Evolutionary conservation across 2,113 vertebrate genomes (phyloP).

Genomic region (Pangasianodon hypophthalmus): DNA sequence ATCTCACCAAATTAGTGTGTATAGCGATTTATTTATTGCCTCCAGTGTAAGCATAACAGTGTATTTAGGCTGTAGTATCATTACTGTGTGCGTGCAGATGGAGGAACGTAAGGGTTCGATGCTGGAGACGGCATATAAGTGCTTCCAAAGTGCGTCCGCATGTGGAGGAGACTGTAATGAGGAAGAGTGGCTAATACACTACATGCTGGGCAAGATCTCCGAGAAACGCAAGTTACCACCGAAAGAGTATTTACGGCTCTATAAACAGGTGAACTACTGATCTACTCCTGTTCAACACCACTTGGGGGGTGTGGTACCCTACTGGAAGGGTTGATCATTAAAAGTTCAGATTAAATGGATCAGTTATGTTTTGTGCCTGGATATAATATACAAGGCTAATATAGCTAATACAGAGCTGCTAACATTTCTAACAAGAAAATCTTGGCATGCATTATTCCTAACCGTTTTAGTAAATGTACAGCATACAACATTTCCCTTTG

Average conservation of each 20-base stretch:
- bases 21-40: not conserved
- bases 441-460: not conserved
- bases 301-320: not conserved
- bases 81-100: constrained; percentile 76
- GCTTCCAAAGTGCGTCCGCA: constrained; percentile 86
- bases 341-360: not conserved
- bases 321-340: not conserved
- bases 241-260: constrained; percentile 84
- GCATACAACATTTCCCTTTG: not conserved
- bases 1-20: constrained; percentile 86
- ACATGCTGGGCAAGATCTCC: constrained; percentile 98
- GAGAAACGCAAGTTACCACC: constrained; percentile 89
- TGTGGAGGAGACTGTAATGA: constrained; percentile 93
- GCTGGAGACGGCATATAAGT: constrained; percentile 87
- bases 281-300: not conserved
- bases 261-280: constrained; percentile 78
- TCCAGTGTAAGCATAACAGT: not conserved
- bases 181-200: constrained; percentile 98
- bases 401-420: not conserved
- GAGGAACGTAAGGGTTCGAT: constrained; percentile 87
- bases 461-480: not conserved
- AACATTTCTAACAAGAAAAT: not conserved
- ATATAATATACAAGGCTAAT: not conserved
- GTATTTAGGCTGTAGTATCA: not conserved
- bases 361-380: not conserved